phyloP scores from a whole-genome alignment of 1,140 invertebrate species.

The Ctenoplectra terminalis region DNA sequence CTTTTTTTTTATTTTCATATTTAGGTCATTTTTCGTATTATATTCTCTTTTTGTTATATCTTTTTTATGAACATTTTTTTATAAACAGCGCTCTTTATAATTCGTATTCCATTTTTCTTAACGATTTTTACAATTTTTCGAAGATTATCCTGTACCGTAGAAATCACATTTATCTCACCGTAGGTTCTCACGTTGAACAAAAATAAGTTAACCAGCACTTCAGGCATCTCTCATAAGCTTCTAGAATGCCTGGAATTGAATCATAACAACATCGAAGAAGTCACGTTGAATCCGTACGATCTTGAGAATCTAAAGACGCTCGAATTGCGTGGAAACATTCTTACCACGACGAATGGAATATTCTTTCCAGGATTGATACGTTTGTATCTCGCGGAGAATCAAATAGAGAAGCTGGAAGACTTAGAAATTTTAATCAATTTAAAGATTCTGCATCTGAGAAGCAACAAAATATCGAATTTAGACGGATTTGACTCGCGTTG shows the following conservation, averaged over 20 bases:
- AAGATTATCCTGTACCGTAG: no score
- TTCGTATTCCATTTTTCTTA: no score
- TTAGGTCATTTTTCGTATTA: no score
- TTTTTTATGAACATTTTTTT: no score
- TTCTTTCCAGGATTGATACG: conserved; percentile 37
- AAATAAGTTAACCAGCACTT: conserved; percentile 44
- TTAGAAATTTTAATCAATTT: conserved; percentile 51
- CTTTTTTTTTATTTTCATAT: no score
- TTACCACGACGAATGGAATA: conserved; percentile 53
- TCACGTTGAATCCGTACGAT: conserved; percentile 36
- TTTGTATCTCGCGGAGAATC: conserved; percentile 59
- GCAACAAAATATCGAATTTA: conserved; percentile 51
- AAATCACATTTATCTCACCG: background rate
- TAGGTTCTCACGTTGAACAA: conserved; percentile 55
- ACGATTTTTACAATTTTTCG: no score
- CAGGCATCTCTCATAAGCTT: conserved; percentile 33
- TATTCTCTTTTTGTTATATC: no score
- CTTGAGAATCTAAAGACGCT: conserved; percentile 47
- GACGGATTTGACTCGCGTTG: conserved; percentile 42
- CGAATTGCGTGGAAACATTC: conserved; percentile 56
- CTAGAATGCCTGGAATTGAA: conserved; percentile 57
- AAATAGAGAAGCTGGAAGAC: conserved; percentile 53
- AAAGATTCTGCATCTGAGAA: conserved; percentile 48
- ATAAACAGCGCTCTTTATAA: no score
- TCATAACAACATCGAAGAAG: conserved; percentile 43